Conservation (phyloP, 2,888 invertebrate species). For the Dicyrtoma fusca region DNA sequence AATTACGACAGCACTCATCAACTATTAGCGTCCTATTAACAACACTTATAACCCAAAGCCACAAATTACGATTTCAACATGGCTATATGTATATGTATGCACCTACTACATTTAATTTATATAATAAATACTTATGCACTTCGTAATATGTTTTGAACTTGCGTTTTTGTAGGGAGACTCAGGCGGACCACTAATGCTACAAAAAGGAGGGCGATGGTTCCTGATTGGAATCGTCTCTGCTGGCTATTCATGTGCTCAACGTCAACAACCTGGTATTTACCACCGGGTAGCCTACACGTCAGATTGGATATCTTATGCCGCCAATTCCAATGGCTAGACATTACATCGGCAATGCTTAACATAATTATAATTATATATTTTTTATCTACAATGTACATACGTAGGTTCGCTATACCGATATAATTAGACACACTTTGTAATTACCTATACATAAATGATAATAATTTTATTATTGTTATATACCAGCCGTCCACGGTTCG, state of each 20-base stretch:
- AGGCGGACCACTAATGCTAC: conserved; percentile 88
- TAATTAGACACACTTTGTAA: not conserved
- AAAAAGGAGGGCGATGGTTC: conserved; percentile 84
- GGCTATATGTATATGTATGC: too few relatives aligned
- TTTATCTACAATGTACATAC: not conserved
- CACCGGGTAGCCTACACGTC: conserved; percentile 91
- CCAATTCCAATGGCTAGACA: conserved; percentile 62
- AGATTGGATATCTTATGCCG: conserved; percentile 81
- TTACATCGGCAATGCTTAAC: not conserved
- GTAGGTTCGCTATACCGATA: not conserved
- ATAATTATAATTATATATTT: not conserved
- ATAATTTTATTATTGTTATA: too few relatives aligned
- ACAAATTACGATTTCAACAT: too few relatives aligned
- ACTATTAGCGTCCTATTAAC: not conserved
- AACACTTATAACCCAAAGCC: not conserved
- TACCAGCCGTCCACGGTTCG: too few relatives aligned
- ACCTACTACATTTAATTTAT: too few relatives aligned
- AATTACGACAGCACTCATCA: conserved; percentile 31
- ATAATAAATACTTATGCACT: too few relatives aligned
- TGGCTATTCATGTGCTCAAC: conserved; percentile 90
- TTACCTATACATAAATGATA: not conserved
- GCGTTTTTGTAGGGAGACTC: conserved; percentile 73
- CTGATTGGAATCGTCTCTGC: conserved; percentile 90
- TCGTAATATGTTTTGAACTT: too few relatives aligned
- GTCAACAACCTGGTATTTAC: conserved; percentile 92